Evolutionary conservation across 2,113 vertebrate genomes (phyloP), one percentile per base, ranked within the genome.

Genomic region (Oncorhynchus keta): DNA sequence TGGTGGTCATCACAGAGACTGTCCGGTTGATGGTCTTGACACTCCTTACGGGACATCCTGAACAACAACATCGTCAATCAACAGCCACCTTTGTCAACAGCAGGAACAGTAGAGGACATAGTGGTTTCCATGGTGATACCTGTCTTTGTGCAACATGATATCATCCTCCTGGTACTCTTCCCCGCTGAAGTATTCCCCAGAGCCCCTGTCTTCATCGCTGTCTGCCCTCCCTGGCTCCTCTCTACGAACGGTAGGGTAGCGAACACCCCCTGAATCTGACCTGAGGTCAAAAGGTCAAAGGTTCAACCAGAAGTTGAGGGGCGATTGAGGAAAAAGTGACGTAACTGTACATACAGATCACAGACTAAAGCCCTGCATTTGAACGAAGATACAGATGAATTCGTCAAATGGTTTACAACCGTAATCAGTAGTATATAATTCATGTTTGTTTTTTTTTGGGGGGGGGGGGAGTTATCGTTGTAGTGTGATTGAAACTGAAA

Each of bases 121-220:
- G 59, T 57, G 1, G 18, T 68, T 74, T 28, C 26, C 18, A 61
- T 49, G 61, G 7, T 45, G 12, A 45, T 87, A 97, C 97, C 96
- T 95, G 89, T 93, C 94, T 81, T 87, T 92, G 11, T 95, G 85
- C 14, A 96, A 90, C 74, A 96, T 95, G 84, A 92, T 94, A 81
- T 96, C 94, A 0, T 97, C 97, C 69, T 97, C 96, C 0, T 95
- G 95, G 81, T 93, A 95, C 68, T 99, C 97, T 26, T 99, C 97
- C 20, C 95, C 95, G 18, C 97, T 98, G 88, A 92, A 96, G 86
- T 95, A 97, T 1, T 97, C 96, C 68, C 89, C 95, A 0, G 95
- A 83, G 76, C 91, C 96, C 66, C 11, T 85, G 59, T 96, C 92
- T 2, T 97, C 95, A 66, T 95, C 92, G 67, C 93, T 95, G 76